A percentile compares a stretch with the other conserved stretches of the same genome.
These are phyloP conservation scores for Cephonodes hylas DNA, from an alignment of 2,888 invertebrate species.

Conservation along the genomic window DNA sequence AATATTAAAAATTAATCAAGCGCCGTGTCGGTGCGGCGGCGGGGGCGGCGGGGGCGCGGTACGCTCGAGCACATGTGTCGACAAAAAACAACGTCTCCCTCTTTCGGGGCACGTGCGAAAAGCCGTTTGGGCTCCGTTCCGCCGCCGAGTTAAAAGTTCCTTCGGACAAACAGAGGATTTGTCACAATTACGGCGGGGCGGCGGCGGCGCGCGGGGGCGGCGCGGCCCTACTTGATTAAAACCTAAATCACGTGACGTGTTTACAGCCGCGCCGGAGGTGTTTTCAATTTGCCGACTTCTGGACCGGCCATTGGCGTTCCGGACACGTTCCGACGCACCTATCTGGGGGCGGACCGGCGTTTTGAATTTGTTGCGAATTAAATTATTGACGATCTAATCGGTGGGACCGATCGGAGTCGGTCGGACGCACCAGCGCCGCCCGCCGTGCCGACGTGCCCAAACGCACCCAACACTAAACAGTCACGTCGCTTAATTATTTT, in stretches of 20 bases:
- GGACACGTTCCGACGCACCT: slow-evolving; percentile 75
- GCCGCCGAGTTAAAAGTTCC: slow-evolving; percentile 77
- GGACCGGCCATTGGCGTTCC: slow-evolving; percentile 75
- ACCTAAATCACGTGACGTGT: slow-evolving; percentile 82
- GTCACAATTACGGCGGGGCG: slow-evolving; percentile 78
- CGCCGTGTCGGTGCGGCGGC: slow-evolving; percentile 40
- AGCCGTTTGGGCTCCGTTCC: slow-evolving; percentile 71
- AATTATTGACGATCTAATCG: slow-evolving; percentile 79
- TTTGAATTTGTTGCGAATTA: slow-evolving; percentile 80
- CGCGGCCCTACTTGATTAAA: slow-evolving; percentile 81
- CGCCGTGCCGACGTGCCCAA: slow-evolving; percentile 18
- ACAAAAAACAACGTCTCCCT: slow-evolving; percentile 75
- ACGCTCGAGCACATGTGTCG: slow-evolving; percentile 75
- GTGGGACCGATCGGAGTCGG: slow-evolving; percentile 49
- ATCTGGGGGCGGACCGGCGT: slow-evolving; percentile 71
- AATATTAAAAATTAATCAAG: slow-evolving; percentile 82
- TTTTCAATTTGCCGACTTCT: slow-evolving; percentile 80
- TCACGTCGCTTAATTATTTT: slow-evolving; percentile 77
- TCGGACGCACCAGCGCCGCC: slow-evolving; percentile 38
- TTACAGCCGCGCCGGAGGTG: slow-evolving; percentile 80
- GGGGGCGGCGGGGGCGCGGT: slow-evolving; percentile 31
- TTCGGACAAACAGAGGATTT: slow-evolving; percentile 81
- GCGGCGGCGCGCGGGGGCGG: slow-evolving; percentile 50
- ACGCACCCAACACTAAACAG: slow-evolving; percentile 33
- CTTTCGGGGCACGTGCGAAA: slow-evolving; percentile 72